A percentile compares a stretch with the other conserved stretches of the same genome.
Evolutionary conservation across 2,888 invertebrate genomes (phyloP).

Genomic region (Bhutanitis thaidina): DNA sequence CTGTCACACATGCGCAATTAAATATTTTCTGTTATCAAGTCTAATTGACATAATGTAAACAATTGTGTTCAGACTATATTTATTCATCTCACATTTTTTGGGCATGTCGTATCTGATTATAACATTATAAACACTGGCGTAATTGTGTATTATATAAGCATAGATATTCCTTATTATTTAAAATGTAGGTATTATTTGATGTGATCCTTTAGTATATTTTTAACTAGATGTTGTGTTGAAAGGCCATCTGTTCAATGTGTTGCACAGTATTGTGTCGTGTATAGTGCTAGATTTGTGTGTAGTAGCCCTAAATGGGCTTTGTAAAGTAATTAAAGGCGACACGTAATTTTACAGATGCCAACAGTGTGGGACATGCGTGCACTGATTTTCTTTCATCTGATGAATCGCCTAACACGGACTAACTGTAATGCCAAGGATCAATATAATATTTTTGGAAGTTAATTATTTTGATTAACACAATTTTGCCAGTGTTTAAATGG

Average conservation of each 20-base stretch:
- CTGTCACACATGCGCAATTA: no score
- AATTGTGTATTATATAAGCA: conserved; percentile 57
- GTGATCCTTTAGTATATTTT: conserved; percentile 14
- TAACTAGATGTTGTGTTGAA: conserved; percentile 31
- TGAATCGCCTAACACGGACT: conserved; percentile 51
- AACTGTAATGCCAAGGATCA: conserved; percentile 39
- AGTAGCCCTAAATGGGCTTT: conserved; percentile 26
- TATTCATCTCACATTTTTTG: conserved; percentile 7
- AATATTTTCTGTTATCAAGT: no score
- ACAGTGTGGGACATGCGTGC: conserved; percentile 51
- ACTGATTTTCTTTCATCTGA: conserved; percentile 51
- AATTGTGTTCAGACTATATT: no score
- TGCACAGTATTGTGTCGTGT: conserved; percentile 40
- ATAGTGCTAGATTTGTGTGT: conserved; percentile 28
- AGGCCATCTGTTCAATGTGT: conserved; percentile 37
- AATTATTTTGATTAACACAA: conserved; percentile 47
- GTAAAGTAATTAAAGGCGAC: conserved; percentile 29
- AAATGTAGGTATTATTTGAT: conserved; percentile 24
- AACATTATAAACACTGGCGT: conserved; percentile 59
- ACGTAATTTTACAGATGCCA: conserved; percentile 66
- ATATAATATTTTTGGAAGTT: conserved; percentile 28
- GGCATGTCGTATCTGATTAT: conserved; percentile 46
- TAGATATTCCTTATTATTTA: conserved; percentile 25
- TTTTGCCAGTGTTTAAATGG: conserved; percentile 59
- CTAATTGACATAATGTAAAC: no score